These are phyloP conservation scores for Parnassius apollo DNA, from an alignment of 2,888 invertebrate species.

Conservation along the genomic window DNA sequence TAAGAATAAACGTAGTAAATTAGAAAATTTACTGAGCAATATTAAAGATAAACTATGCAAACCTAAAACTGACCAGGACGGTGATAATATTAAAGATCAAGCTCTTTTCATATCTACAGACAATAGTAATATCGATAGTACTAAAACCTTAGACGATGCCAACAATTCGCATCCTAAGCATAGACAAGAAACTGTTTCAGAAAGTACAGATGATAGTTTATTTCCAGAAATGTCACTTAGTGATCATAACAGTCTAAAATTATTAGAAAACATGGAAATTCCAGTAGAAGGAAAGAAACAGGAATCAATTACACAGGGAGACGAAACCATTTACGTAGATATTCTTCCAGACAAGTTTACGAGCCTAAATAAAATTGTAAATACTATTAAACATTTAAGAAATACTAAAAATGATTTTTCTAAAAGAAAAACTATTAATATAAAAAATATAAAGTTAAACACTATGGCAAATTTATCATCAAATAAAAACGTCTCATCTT, in stretches of 20 bases:
- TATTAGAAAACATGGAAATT: slow-evolving; percentile 34
- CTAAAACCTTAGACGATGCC: neutral
- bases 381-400: neutral
- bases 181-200: slow-evolving; percentile 29
- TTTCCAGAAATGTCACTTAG: slow-evolving; percentile 12
- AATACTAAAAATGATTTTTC: neutral
- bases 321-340: neutral
- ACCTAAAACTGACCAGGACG: slow-evolving; percentile 7
- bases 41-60: slow-evolving; percentile 45
- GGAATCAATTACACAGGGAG: neutral
- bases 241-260: slow-evolving; percentile 27
- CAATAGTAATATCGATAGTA: neutral
- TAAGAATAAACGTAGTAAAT: slow-evolving; percentile 50
- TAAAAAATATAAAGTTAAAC: slow-evolving; percentile 7
- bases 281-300: slow-evolving; percentile 29
- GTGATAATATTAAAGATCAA: neutral
- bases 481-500: neutral
- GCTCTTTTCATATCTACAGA: neutral
- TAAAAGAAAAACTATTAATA: neutral
- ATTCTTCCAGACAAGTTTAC: neutral
- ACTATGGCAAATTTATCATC: neutral
- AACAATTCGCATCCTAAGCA: neutral
- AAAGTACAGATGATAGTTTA: slow-evolving; percentile 38
- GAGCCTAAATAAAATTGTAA: neutral
- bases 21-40: slow-evolving; percentile 50